phyloP scores from a whole-genome alignment of 2,888 invertebrate species.

The Chloromyia formosa region DNA sequence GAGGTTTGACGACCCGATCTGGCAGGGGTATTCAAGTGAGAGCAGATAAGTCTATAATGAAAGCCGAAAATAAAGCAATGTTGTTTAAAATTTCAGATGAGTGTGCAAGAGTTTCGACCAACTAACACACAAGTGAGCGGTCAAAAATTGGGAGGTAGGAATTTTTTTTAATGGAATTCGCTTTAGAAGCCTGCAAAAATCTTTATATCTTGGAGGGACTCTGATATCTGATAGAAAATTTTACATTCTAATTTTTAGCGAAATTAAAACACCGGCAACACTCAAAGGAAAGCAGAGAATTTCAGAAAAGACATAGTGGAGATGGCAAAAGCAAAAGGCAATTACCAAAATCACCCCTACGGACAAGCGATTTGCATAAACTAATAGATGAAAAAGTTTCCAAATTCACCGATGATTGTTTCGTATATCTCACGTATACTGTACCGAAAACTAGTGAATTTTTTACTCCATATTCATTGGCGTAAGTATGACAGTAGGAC shows the following conservation, averaged over 20 bases:
- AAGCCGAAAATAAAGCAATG: too few relatives aligned
- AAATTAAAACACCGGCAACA: too few relatives aligned
- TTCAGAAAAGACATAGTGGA: neutral
- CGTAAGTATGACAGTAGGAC: too few relatives aligned
- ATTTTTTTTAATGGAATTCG: too few relatives aligned
- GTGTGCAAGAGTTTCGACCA: neutral
- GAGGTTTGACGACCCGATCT: too few relatives aligned
- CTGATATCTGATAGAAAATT: too few relatives aligned
- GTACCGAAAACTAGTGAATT: slow-evolving; percentile 76
- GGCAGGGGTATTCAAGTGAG: too few relatives aligned
- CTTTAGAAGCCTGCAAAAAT: too few relatives aligned
- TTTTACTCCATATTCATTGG: slow-evolving; percentile 79
- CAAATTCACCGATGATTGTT: slow-evolving; percentile 69
- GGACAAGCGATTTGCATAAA: slow-evolving; percentile 58
- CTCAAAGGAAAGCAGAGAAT: too few relatives aligned
- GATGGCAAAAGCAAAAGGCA: neutral
- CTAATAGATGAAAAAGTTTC: slow-evolving; percentile 64
- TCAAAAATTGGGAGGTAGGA: slow-evolving; percentile 5
- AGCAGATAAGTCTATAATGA: too few relatives aligned
- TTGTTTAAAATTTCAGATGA: slow-evolving; percentile 23
- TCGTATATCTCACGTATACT: slow-evolving; percentile 80
- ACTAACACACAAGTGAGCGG: neutral
- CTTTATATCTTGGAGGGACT: too few relatives aligned
- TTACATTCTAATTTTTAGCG: too few relatives aligned
- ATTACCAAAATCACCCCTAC: slow-evolving; percentile 4